Percentiles rank a stretch among this genome's conserved stretches.
Evolutionary conservation across 2,113 vertebrate genomes (phyloP).

Genomic region (Garra rufa): DNA sequence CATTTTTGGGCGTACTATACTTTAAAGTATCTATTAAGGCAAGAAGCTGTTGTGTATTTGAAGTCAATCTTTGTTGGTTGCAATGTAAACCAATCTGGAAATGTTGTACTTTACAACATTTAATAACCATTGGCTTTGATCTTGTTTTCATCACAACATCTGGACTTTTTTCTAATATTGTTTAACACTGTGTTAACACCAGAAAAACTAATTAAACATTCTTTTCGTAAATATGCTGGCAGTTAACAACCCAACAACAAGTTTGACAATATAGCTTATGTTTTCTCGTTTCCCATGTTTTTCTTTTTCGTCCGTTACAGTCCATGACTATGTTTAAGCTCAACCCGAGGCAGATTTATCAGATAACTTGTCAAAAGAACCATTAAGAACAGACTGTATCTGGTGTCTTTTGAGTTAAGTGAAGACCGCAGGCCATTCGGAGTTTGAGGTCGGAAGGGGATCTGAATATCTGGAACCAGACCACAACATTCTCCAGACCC

Average conservation of each 20-base stretch:
- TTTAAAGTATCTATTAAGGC: no score
- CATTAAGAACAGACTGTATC: slow-evolving; percentile 8
- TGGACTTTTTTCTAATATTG: not conserved
- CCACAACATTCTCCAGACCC: slow-evolving; percentile 34
- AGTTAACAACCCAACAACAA: not conserved
- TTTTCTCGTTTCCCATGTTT: not conserved
- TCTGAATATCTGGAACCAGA: slow-evolving; percentile 26
- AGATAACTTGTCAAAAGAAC: not conserved
- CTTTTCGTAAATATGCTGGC: not conserved
- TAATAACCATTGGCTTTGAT: not conserved
- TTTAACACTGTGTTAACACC: slow-evolving; percentile 24
- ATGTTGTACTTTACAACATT: not conserved
- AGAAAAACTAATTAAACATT: slow-evolving; percentile 11
- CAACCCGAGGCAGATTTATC: not conserved
- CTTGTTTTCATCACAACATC: not conserved
- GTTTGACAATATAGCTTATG: not conserved
- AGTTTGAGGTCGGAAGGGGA: slow-evolving; percentile 29
- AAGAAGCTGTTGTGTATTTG: not conserved
- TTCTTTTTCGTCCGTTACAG: not conserved
- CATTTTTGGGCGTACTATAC: no score
- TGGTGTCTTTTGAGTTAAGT: slow-evolving; percentile 15
- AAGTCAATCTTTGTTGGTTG: not conserved
- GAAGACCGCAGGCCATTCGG: slow-evolving; percentile 43
- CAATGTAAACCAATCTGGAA: not conserved
- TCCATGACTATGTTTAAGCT: not conserved